These are phyloP conservation scores for Oikopleura dioica DNA, from an alignment of 23 tunicate genomes.

Conservation along the genomic window DNA sequence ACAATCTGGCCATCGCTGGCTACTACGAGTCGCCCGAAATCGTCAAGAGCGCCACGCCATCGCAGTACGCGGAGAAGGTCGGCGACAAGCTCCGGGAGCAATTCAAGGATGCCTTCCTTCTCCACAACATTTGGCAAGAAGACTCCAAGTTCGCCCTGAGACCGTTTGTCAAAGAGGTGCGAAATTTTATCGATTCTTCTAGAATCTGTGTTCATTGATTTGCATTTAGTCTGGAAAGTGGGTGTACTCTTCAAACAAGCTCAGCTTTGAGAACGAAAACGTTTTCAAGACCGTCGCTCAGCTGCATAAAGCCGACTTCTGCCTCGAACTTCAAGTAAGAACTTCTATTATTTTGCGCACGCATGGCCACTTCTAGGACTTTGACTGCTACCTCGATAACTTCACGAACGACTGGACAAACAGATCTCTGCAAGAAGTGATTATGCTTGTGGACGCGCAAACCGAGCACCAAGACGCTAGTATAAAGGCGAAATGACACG, in stretches of 20 bases:
- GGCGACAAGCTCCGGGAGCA: not conserved
- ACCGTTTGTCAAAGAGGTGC: not conserved
- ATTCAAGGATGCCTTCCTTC: not conserved
- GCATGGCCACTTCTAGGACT: not conserved
- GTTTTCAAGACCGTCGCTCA: not conserved
- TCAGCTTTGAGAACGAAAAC: not conserved
- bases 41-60: not conserved
- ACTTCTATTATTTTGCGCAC: not conserved
- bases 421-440: not conserved
- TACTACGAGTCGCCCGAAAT: constrained; percentile 27
- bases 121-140: not conserved
- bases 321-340: not conserved
- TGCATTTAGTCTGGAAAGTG: not conserved
- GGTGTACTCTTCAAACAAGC: not conserved
- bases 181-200: too few relatives aligned
- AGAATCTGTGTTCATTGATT: not conserved
- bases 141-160: not conserved
- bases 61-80: not conserved
- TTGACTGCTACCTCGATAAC: not conserved
- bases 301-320: not conserved
- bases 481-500: too few relatives aligned
- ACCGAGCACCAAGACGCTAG: not conserved
- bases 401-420: not conserved
- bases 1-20: constrained; percentile 49
- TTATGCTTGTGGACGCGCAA: not conserved